phyloP scores from a whole-genome alignment of 2,888 invertebrate species.

The Cinara cedri region DNA sequence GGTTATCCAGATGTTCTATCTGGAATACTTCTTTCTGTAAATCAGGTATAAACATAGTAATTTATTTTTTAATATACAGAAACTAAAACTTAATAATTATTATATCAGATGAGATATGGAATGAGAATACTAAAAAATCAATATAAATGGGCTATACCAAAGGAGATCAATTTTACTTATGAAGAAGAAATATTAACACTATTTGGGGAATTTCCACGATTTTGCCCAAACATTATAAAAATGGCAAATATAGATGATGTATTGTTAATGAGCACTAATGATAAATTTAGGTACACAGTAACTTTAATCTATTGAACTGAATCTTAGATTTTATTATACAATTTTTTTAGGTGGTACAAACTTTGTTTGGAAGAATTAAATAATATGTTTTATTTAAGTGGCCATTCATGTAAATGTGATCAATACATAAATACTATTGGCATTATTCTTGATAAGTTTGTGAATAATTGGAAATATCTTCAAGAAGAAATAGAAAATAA shows the following conservation, averaged over 20 bases:
- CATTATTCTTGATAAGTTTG: slow-evolving; percentile 31
- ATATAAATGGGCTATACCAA: slow-evolving; percentile 22
- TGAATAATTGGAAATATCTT: slow-evolving; percentile 45
- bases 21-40: slow-evolving; percentile 43
- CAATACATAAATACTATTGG: not conserved
- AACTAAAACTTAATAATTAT: not conserved
- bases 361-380: slow-evolving; percentile 50
- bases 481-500: slow-evolving; percentile 47
- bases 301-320: not conserved
- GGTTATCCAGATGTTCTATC: slow-evolving; percentile 37
- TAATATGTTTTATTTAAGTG: slow-evolving; percentile 49
- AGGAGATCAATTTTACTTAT: not conserved
- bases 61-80: not conserved
- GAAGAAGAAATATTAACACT: slow-evolving; percentile 42
- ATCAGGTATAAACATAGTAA: slow-evolving; percentile 20
- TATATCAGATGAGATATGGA: slow-evolving; percentile 50
- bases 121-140: slow-evolving; percentile 47
- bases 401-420: not conserved
- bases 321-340: not conserved
- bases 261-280: slow-evolving; percentile 24
- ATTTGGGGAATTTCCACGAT: slow-evolving; percentile 49
- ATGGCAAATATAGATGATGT: slow-evolving; percentile 31
- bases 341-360: slow-evolving; percentile 47
- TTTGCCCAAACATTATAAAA: slow-evolving; percentile 40
- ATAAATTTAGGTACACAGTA: slow-evolving; percentile 39